These are phyloP conservation scores for Electrona antarctica DNA, from an alignment of 2,113 vertebrate genomes.

Conservation along the genomic window DNA sequence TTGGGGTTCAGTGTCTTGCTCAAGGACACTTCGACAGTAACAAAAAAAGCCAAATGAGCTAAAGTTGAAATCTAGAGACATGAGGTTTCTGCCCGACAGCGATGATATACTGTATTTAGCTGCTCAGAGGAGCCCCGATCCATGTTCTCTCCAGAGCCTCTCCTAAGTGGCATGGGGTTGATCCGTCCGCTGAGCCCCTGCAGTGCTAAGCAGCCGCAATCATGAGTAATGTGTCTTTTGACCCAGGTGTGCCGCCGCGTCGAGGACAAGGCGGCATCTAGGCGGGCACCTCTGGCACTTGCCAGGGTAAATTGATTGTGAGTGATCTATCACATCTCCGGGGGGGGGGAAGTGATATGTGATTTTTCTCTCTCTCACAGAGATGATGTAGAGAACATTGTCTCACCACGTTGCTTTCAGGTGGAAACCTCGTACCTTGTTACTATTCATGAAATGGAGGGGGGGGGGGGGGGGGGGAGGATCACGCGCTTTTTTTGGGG, in stretches of 20 bases:
- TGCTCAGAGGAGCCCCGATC: constrained; percentile 49
- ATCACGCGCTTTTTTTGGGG: background rate
- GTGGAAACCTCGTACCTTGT: background rate
- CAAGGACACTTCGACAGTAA: too few species aligned
- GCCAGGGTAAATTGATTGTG: constrained; percentile 43
- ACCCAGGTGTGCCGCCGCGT: constrained; percentile 53
- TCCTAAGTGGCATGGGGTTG: constrained; percentile 43
- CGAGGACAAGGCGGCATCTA: constrained; percentile 11
- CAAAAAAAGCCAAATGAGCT: too few species aligned
- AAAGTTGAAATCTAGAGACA: background rate
- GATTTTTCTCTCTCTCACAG: constrained; percentile 13
- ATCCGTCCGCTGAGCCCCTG: constrained; percentile 45
- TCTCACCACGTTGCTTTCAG: background rate
- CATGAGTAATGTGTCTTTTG: constrained; percentile 45
- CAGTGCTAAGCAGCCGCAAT: constrained; percentile 53
- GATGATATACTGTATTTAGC: constrained; percentile 33
- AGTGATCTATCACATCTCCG: constrained; percentile 40
- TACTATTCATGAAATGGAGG: too few species aligned
- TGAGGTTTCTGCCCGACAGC: background rate
- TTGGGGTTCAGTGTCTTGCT: too few species aligned
- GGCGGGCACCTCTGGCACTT: constrained; percentile 29
- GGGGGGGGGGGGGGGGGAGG: too few species aligned
- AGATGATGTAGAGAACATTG: constrained; percentile 54
- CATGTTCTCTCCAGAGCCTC: constrained; percentile 14
- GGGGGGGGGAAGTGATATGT: constrained; percentile 2